Evolutionary conservation across 2,113 vertebrate genomes (phyloP), one percentile per base, ranked within the genome.

Genomic region (Riparia riparia): DNA sequence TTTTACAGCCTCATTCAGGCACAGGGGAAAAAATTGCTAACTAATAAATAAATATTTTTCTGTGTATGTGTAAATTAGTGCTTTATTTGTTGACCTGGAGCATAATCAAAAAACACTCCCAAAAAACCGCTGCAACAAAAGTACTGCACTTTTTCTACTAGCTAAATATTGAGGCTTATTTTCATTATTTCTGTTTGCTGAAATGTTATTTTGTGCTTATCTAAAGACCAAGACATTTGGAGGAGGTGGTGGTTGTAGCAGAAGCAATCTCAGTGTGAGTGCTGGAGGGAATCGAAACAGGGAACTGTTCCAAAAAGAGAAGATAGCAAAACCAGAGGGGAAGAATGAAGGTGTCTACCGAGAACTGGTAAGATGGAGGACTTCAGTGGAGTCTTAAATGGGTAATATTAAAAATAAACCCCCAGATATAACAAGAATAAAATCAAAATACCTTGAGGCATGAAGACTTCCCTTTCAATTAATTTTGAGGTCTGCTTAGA

Each of bases 261-360:
- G 99, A 94, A 98, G 98, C 97, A 99, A 99, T 98, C 98, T 99
- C 87, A 98, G 91, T 93, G 98, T 97, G 34, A 97, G 80, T 51
- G 82, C 98, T 95, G 97, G 97, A 95, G 98, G 98, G 54, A 98
- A 96, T 95, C 98, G 98, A 90, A 98, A 95, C 82, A 98, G 98
- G 93, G 99, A 99, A 64, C 96, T 98, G 15, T 98, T 98, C 98
- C 99, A 99, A 80, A 98, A 98, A 83, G 99, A 99, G 93, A 98
- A 98, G 95, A 90, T 94, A 61, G 96, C 97, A 96, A 98, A 98
- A 96, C 90, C 97, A 47, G 99, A 99, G 53, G 98, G 97, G 86
- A 98, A 98, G 94, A 98, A 98, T 56, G 99, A 99, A 95, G 99
- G 98, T 86, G 98, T 99, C 95, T 99, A 99, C 94, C 97, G 99